Percentiles rank a stretch among this genome's conserved stretches.
Conservation (phyloP, 2,888 invertebrate genomes). For the Tinea pellionella region DNA sequence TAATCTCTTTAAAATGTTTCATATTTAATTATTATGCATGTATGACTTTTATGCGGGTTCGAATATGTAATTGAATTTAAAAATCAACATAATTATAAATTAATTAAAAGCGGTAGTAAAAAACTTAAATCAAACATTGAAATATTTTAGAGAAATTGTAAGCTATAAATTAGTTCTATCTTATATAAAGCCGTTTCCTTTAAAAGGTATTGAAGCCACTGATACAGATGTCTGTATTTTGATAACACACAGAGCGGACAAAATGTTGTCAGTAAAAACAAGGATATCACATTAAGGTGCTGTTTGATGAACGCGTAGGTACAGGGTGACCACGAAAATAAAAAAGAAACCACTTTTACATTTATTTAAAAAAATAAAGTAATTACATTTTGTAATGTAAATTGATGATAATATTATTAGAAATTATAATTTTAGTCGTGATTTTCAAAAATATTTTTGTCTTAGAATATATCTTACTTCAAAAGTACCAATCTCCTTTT, state of each 20-base stretch:
- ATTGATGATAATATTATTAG: too few relatives aligned
- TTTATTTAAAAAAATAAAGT: neutral
- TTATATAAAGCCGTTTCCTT: slow-evolving; percentile 49
- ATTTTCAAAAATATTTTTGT: too few relatives aligned
- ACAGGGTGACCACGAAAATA: slow-evolving; percentile 19
- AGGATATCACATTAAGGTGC: slow-evolving; percentile 59
- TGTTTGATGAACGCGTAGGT: slow-evolving; percentile 27
- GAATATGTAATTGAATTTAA: too few relatives aligned
- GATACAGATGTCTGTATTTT: slow-evolving; percentile 60
- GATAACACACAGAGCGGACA: slow-evolving; percentile 24
- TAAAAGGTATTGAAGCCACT: slow-evolving; percentile 32
- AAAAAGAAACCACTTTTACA: neutral
- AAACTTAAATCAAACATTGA: too few relatives aligned
- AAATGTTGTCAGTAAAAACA: slow-evolving; percentile 42
- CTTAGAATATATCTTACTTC: too few relatives aligned
- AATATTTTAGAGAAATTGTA: neutral
- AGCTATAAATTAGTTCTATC: slow-evolving; percentile 13
- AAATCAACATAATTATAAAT: too few relatives aligned
- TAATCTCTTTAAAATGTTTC: too few relatives aligned
- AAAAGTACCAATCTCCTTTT: too few relatives aligned
- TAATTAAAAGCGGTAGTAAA: too few relatives aligned
- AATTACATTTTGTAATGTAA: neutral
- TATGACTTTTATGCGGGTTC: too few relatives aligned
- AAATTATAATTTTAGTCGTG: too few relatives aligned
- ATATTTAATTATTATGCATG: too few relatives aligned